phyloP scores from a whole-genome alignment of 1,140 invertebrate species.

The Formica exsecta region DNA sequence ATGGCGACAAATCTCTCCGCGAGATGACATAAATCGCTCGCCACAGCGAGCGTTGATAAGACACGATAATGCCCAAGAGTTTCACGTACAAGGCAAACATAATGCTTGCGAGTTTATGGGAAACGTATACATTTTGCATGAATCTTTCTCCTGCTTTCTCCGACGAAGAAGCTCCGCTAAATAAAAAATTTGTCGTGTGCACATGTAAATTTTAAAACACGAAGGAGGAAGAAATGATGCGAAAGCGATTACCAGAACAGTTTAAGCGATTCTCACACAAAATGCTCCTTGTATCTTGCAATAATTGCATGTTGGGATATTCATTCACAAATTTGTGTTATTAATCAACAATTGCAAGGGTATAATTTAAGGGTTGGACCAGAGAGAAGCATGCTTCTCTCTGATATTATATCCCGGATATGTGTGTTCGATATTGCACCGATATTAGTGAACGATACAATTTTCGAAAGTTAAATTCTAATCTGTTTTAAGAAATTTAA shows the following conservation, averaged over 20 bases:
- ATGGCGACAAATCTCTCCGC: not conserved
- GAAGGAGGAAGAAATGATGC: not conserved
- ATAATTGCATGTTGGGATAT: not conserved
- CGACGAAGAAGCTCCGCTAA: not conserved
- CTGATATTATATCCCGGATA: too few species aligned
- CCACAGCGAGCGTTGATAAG: not conserved
- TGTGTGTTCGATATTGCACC: too few species aligned
- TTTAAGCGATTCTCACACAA: not conserved
- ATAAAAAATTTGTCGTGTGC: not conserved
- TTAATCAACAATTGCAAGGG: too few species aligned
- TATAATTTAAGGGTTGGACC: too few species aligned
- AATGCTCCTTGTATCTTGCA: not conserved
- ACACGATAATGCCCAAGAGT: slow-evolving; percentile 30
- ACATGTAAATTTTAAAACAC: not conserved
- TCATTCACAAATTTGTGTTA: too few species aligned
- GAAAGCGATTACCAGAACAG: too few species aligned
- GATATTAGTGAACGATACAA: too few species aligned
- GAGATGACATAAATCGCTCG: not conserved
- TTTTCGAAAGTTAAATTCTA: too few species aligned
- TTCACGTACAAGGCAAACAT: not conserved
- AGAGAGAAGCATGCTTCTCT: too few species aligned
- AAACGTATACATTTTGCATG: not conserved
- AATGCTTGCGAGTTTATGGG: not conserved
- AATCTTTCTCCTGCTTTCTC: not conserved
- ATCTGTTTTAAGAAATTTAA: too few species aligned